Base-by-base conservation (phyloP, 2,797 vertebrate genomes). In the Phrynocephalus vlangalii region DNA sequence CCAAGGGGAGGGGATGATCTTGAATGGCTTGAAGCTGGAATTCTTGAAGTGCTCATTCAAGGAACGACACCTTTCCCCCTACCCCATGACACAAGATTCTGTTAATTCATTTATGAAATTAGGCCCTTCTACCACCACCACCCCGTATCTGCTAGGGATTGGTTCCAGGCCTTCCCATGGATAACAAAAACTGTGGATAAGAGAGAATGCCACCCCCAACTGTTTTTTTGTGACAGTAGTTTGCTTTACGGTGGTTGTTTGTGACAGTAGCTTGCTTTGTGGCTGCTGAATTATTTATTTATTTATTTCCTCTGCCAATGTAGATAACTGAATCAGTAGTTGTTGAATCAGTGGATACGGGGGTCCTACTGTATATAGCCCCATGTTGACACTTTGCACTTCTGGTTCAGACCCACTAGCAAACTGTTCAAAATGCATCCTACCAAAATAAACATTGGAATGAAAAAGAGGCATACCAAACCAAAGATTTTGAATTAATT, bases 1-100 rank as follows among this genome's bases (percentile, higher is more conserved):
- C 10, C 86, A 67, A 50, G 33, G 90, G 6, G 20, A 63, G 8
- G 1, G 91, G 90, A 28, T 73, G 79, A 56, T 77, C 38, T 90
- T 56, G 92, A 83, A 83, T 67, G 63, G 56, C 94, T 94, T 91
- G 86, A 86, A 90, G 44, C 28, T 91, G 81, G 87, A 91, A 72
- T 94, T 84, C 82, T 90, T 84, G 33, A 82, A 86, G 28, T 50
- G 81, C 63, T 90, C 87, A 88, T 11, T 20, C 83, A 84, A 44
- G 67, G 3, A 3, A 9, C 73, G 85, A 86, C 72, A 87, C 72
- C 73, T 85, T 30, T 16, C 78, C 22, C 86, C 6, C 6, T 24
- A 93, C 80, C 81, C 87, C 89, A 85, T 90, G 7, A 30, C 81
- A 22, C 78, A 83, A 1, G 26, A 90, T 16, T 68, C 92, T 91